A percentile compares a stretch with the other conserved stretches of the same genome.
phyloP scores from a whole-genome alignment of 2,888 invertebrate genomes.

The Trissonchulus latispiculum region DNA sequence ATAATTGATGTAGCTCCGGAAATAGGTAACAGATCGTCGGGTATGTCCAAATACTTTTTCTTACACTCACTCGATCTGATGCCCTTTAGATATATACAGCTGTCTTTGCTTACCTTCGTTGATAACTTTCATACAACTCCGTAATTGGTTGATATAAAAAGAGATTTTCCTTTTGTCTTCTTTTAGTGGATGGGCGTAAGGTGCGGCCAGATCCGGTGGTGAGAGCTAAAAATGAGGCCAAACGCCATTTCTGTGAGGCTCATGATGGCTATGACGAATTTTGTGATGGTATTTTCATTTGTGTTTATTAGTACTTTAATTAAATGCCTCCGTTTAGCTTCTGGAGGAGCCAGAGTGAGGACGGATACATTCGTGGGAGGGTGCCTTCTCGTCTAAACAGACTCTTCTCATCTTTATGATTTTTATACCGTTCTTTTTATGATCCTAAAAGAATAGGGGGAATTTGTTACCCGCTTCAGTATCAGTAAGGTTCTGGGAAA shows the following conservation, averaged over 20 bases:
- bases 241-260: slow-evolving; percentile 47
- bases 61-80: background rate
- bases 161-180: background rate
- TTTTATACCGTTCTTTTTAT: background rate
- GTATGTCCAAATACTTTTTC: too few relatives aligned
- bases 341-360: too few relatives aligned
- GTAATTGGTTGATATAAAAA: background rate
- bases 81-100: background rate
- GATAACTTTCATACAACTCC: background rate
- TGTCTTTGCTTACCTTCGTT: background rate
- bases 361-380: too few relatives aligned
- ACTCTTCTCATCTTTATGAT: background rate
- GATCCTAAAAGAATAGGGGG: too few relatives aligned
- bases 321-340: too few relatives aligned
- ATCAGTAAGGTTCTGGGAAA: too few relatives aligned
- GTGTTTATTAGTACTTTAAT: too few relatives aligned
- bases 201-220: slow-evolving; percentile 40
- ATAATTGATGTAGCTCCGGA: too few relatives aligned
- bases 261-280: slow-evolving; percentile 49
- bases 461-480: too few relatives aligned
- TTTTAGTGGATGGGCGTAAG: slow-evolving; percentile 33
- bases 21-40: too few relatives aligned
- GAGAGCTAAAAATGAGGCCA: slow-evolving; percentile 43
- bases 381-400: too few relatives aligned
- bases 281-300: slow-evolving; percentile 46